A percentile compares a stretch with the other conserved stretches of the same genome.
Evolutionary conservation across 2,113 vertebrate genomes (phyloP).

Genomic region (Hydrochoerus hydrochaeris): DNA sequence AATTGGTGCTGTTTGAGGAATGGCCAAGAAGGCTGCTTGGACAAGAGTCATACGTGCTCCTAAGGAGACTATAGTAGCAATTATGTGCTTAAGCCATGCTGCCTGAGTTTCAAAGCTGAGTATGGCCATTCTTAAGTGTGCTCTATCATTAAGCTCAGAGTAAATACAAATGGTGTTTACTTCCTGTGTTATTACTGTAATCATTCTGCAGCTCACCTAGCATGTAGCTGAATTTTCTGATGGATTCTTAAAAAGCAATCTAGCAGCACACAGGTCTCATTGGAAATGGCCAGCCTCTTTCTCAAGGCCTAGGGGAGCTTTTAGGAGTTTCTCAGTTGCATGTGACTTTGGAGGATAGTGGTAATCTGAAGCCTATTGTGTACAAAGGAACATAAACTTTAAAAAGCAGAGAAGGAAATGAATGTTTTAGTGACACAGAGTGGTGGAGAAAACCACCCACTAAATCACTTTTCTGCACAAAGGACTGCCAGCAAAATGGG

Average conservation of each 20-base stretch:
- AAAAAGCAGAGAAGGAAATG: constrained; percentile 64
- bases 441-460: constrained; percentile 49
- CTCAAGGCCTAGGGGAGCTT: constrained; percentile 45
- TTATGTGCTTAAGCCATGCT: background rate
- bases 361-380: background rate
- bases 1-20: background rate
- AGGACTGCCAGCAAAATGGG: background rate
- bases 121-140: background rate
- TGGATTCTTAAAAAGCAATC: background rate
- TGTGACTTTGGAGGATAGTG: constrained; percentile 50
- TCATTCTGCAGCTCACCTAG: background rate
- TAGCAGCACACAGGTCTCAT: background rate
- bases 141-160: background rate
- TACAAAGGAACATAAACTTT: background rate
- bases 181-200: fast-evolving
- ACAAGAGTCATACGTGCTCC: background rate
- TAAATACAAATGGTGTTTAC: background rate
- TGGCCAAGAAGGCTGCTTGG: background rate
- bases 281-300: background rate
- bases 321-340: constrained; percentile 64
- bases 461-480: constrained; percentile 60
- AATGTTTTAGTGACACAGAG: constrained; percentile 64
- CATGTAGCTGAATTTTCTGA: background rate
- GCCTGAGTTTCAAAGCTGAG: background rate
- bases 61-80: background rate